Evolutionary conservation across 2,797 vertebrate species (phyloP).

Genomic region (Scarus forsteni): DNA sequence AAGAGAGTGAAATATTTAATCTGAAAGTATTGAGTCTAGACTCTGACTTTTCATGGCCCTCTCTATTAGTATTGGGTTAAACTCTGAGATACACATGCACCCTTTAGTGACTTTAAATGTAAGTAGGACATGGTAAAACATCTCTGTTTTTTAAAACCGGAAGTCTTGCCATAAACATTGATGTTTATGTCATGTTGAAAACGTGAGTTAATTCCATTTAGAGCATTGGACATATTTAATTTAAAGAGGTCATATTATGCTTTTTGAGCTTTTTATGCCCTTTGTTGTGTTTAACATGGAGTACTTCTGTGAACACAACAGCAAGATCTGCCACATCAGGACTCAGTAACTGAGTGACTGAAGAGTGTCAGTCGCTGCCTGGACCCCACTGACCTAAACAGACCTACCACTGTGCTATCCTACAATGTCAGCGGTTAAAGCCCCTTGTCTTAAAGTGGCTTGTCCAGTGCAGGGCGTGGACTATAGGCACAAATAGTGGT

Average conservation of each 20-base stretch:
- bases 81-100: slow-evolving; percentile 34
- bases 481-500: no score
- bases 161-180: slow-evolving; percentile 26
- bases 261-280: neutral
- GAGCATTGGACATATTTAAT: neutral
- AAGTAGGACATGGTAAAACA: slow-evolving; percentile 6
- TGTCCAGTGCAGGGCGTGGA: no score
- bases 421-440: no score
- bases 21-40: neutral
- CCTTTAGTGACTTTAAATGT: neutral
- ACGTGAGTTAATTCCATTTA: slow-evolving; percentile 17
- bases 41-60: neutral
- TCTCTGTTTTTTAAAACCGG: neutral
- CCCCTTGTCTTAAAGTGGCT: no score
- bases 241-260: neutral
- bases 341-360: no score
- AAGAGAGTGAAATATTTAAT: neutral
- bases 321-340: no score
- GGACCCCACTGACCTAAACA: no score
- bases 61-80: slow-evolving; percentile 32
- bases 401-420: no score
- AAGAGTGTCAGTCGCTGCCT: no score
- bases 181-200: slow-evolving; percentile 32
- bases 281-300: neutral
- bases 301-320: no score